phyloP scores from a whole-genome alignment of 2,797 vertebrate genomes.

The Synaphobranchus kaupii region DNA sequence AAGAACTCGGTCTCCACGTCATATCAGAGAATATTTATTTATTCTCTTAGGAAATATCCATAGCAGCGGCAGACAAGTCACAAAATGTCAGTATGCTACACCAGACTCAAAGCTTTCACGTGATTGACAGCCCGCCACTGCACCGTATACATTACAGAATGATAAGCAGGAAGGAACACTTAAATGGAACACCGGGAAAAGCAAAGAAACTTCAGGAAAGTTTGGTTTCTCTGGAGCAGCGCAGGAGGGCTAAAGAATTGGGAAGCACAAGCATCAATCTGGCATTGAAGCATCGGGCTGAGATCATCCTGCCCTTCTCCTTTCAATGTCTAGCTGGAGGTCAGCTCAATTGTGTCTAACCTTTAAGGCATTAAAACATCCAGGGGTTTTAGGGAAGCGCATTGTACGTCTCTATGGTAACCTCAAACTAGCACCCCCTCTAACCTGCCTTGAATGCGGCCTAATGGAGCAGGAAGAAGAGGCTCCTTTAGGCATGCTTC shows the following conservation, averaged over 20 bases:
- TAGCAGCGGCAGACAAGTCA: neutral
- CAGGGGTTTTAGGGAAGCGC: neutral
- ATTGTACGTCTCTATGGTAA: constrained; percentile 16
- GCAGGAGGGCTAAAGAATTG: neutral
- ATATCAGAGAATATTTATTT: neutral
- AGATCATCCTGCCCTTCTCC: neutral
- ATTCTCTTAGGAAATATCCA: neutral
- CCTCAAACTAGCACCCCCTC: neutral
- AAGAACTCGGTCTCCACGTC: neutral
- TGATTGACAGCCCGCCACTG: neutral
- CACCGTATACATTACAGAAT: neutral
- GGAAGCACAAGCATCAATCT: neutral
- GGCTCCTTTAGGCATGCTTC: neutral
- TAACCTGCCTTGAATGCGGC: neutral
- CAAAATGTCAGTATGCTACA: neutral
- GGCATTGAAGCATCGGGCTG: neutral
- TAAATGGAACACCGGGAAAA: neutral
- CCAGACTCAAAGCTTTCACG: neutral
- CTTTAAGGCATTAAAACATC: constrained; percentile 6
- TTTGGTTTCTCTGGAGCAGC: neutral
- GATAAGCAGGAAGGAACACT: neutral
- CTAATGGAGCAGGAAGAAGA: neutral
- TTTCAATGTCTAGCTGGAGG: neutral
- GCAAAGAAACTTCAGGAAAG: neutral
- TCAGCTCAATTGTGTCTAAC: neutral